A percentile compares a stretch with the other conserved stretches of the same genome.
Conservation (phyloP, 2,888 invertebrate genomes). For the Bruchidius siliquastri region DNA sequence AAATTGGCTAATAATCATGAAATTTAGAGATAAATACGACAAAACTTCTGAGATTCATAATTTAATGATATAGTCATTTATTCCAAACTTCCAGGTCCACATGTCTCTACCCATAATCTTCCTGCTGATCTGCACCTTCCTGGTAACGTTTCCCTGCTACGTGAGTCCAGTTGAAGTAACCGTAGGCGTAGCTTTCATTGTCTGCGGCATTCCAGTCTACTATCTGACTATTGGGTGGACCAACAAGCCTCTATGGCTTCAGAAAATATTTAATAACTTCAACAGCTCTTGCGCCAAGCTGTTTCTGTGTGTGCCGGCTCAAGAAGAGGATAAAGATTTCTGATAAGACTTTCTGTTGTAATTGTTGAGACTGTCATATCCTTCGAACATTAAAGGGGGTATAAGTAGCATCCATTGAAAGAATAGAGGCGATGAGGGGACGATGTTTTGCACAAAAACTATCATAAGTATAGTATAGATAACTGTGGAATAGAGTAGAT, state of each 20-base stretch:
- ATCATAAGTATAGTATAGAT: too few relatives aligned
- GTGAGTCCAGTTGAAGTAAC: conserved; percentile 77
- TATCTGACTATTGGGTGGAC: conserved; percentile 66
- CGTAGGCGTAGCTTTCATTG: conserved; percentile 72
- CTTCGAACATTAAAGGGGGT: too few relatives aligned
- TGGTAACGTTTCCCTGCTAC: conserved; percentile 74
- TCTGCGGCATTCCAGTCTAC: conserved; percentile 79
- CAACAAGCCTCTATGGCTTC: conserved; percentile 67
- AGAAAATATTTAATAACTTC: conserved; percentile 61
- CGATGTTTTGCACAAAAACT: too few relatives aligned
- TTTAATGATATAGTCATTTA: too few relatives aligned
- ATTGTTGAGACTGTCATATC: not conserved
- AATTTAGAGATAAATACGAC: too few relatives aligned
- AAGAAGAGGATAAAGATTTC: conserved; percentile 20
- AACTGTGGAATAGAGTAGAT: too few relatives aligned
- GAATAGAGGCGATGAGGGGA: too few relatives aligned
- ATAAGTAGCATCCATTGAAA: not conserved
- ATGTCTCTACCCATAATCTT: conserved; percentile 65
- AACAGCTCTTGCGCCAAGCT: conserved; percentile 73
- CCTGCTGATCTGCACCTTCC: conserved; percentile 70
- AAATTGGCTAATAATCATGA: too few relatives aligned
- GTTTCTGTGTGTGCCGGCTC: conserved; percentile 76
- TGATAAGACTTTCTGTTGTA: not conserved
- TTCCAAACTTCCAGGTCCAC: not conserved
- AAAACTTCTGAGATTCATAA: too few relatives aligned